Evolutionary conservation across 1,140 invertebrate species (phyloP).

Genomic region (Tetragonula clypearis): DNA sequence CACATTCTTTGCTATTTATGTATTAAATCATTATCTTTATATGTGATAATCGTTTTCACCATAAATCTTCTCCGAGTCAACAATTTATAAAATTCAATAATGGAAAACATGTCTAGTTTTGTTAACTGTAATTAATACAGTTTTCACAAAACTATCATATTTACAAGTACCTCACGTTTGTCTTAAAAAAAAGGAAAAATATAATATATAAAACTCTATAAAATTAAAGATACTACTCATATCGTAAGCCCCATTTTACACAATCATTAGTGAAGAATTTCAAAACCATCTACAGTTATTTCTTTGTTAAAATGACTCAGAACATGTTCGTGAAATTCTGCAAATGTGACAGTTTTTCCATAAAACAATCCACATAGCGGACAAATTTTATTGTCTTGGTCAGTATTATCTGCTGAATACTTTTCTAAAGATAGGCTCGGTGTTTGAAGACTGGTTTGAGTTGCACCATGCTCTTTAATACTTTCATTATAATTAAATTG

Average conservation of each 20-base stretch:
- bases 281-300: slow-evolving; percentile 60
- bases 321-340: slow-evolving; percentile 80
- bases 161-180: background rate
- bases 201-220: background rate
- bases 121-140: background rate
- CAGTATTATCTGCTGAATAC: slow-evolving; percentile 41
- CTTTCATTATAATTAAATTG: slow-evolving; percentile 73
- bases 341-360: slow-evolving; percentile 72
- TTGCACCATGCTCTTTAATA: slow-evolving; percentile 71
- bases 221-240: slow-evolving; percentile 5
- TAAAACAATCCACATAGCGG: slow-evolving; percentile 79
- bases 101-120: slow-evolving; percentile 14
- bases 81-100: slow-evolving; percentile 29
- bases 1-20: background rate
- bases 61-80: slow-evolving; percentile 34
- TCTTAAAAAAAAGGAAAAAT: background rate
- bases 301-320: slow-evolving; percentile 79
- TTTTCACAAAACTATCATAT: slow-evolving; percentile 15
- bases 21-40: background rate
- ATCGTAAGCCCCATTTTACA: background rate
- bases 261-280: slow-evolving; percentile 61
- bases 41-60: background rate
- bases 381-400: slow-evolving; percentile 73
- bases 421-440: slow-evolving; percentile 62
- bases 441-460: slow-evolving; percentile 74